Evolutionary conservation across 2,888 invertebrate genomes (phyloP), one percentile per base, ranked within the genome.

Genomic region (Neoscelio sp.): DNA sequence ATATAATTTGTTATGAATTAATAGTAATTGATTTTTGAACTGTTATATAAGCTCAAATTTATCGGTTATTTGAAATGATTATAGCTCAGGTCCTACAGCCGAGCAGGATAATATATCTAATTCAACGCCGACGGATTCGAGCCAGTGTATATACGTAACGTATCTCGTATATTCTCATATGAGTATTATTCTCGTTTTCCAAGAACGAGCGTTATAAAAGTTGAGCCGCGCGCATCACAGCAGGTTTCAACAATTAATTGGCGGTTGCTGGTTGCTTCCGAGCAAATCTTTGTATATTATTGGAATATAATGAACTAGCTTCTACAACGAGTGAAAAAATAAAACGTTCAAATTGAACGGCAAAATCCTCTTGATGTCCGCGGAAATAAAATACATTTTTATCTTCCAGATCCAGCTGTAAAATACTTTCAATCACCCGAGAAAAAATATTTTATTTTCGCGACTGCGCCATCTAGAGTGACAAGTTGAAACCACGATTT

Each of bases 1-100:
- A n/a, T n/a, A 18, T 30, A 62, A 64, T 48, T 64, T 50, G 64
- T 50, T 64, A 26, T 20, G 62, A 46, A 46, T 62, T 64, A 64
- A 40, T 12, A 52, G 42, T 67, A 67, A 67, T 67, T 67, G 67
- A 65, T 54, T 54, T 67, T 67, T 67, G 30, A 54, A 42, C n/a
- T 54, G 44, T 44, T 54, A 33, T 26, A 28, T 33, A 67, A 67
- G 15, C 33, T 20, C 7, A 42, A 54, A 67, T 67, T 67, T 67
- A 67, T 67, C 15, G 54, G 33, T 44, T 54, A 54, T 67, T 54
- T 33, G 44, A 54, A 30, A 67, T 30, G 54, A 54, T 67, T 67
- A 67, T 8, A 33, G 52, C n/a, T 44, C 44, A 28, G 67, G 28
- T 44, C 44, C 20, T 54, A 54, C 30, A 18, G 42, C 52, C 7